These are phyloP conservation scores for Myotis daubentonii DNA, from an alignment of 2,797 vertebrate species.

Conservation along the genomic window DNA sequence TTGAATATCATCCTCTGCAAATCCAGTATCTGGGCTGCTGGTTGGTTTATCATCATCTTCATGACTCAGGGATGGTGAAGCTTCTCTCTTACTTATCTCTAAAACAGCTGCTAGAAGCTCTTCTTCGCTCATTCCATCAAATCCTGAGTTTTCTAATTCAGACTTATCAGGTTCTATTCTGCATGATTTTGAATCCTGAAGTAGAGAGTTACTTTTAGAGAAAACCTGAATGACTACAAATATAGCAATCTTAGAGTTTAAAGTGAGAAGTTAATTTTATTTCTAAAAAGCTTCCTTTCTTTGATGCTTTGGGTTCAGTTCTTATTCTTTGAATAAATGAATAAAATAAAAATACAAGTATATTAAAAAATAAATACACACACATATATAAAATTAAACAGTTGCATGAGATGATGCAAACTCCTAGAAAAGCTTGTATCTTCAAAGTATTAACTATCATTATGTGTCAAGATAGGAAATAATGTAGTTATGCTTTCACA, in stretches of 20 bases:
- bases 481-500: background rate
- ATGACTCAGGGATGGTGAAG: constrained; percentile 83
- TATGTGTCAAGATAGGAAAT: background rate
- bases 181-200: constrained; percentile 85
- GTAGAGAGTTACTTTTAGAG: constrained; percentile 64
- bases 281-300: constrained; percentile 49
- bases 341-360: background rate
- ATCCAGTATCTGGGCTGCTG: constrained; percentile 97
- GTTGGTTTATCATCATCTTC: constrained; percentile 90
- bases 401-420: background rate
- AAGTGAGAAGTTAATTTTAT: constrained; percentile 4
- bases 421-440: background rate
- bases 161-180: constrained; percentile 84
- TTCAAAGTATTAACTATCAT: constrained; percentile 10
- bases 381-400: constrained; percentile 32
- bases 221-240: constrained; percentile 46
- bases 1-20: constrained; percentile 94
- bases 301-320: background rate
- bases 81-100: constrained; percentile 94
- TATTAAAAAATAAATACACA: too few species aligned
- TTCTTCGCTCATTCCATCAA: constrained; percentile 93
- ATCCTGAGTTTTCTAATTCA: constrained; percentile 84
- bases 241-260: constrained; percentile 17
- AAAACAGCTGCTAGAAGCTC: constrained; percentile 95
- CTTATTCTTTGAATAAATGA: background rate